A percentile compares a stretch with the other conserved stretches of the same genome.
phyloP scores from a whole-genome alignment of 2,113 vertebrate species.

The Thamnophis sirtalis region DNA sequence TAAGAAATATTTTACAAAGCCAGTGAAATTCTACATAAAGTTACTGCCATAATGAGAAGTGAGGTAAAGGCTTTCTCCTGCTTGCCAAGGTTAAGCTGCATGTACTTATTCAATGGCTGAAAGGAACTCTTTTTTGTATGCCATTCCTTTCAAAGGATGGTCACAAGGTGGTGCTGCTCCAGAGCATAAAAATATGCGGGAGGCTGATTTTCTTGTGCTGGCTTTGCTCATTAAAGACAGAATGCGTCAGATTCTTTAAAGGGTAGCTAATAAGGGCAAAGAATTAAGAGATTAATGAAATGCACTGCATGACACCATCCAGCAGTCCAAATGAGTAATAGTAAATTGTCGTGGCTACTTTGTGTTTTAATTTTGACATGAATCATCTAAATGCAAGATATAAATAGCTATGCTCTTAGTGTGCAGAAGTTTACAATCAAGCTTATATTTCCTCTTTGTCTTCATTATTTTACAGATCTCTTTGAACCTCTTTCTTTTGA shows the following conservation, averaged over 20 bases:
- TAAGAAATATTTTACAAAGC: not conserved
- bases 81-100: not conserved
- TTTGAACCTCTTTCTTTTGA: not conserved
- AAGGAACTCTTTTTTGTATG: not conserved
- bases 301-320: not conserved
- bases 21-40: not conserved
- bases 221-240: rapidly evolving
- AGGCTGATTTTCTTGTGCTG: not conserved
- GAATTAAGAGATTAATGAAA: not conserved
- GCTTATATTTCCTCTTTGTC: not conserved
- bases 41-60: not conserved
- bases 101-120: not conserved
- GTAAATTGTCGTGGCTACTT: constrained; percentile 8
- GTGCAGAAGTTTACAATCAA: not conserved
- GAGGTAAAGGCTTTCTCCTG: not conserved
- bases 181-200: not conserved
- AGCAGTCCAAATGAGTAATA: not conserved
- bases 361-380: not conserved
- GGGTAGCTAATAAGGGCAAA: not conserved
- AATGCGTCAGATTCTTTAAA: not conserved
- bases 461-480: not conserved
- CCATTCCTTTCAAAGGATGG: not conserved
- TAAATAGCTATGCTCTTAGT: not conserved
- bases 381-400: not conserved
- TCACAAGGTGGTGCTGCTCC: not conserved